Conservation (phyloP, 2,797 vertebrate species). For the Spatula clypeata region DNA sequence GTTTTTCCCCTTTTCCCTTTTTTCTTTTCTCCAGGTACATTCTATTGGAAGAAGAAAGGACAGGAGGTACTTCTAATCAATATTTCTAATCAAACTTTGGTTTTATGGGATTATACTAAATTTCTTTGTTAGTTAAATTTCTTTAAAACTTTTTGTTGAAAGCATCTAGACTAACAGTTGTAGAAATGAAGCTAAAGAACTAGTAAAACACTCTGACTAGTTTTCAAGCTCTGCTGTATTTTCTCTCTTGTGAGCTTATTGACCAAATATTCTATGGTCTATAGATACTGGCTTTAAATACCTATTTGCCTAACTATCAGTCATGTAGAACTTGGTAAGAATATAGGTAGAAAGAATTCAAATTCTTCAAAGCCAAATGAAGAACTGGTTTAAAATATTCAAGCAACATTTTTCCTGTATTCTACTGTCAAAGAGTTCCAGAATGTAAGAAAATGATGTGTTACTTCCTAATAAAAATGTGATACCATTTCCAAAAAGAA, state of each 20-base stretch:
- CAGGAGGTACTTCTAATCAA: not conserved
- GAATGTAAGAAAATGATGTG: not conserved
- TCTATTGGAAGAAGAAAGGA: not conserved
- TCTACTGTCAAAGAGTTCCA: not conserved
- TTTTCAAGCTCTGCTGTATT: not conserved
- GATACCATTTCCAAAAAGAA: not conserved
- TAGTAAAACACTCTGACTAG: fast-evolving
- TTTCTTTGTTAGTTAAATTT: not conserved
- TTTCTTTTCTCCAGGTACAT: not conserved
- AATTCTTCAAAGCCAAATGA: not conserved
- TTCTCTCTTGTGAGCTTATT: not conserved
- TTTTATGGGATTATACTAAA: fast-evolving
- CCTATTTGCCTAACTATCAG: fast-evolving
- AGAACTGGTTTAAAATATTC: not conserved
- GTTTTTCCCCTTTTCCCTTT: fast-evolving
- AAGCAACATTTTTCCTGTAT: fast-evolving
- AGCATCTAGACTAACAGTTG: fast-evolving
- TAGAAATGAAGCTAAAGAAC: not conserved
- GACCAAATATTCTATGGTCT: not conserved
- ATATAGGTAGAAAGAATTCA: fast-evolving
- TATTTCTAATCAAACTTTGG: not conserved
- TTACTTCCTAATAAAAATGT: not conserved
- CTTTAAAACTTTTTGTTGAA: not conserved
- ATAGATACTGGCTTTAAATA: not conserved
- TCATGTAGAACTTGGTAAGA: fast-evolving